phyloP scores from a whole-genome alignment of 2,888 invertebrate genomes.

The Chorisops tibialis region DNA sequence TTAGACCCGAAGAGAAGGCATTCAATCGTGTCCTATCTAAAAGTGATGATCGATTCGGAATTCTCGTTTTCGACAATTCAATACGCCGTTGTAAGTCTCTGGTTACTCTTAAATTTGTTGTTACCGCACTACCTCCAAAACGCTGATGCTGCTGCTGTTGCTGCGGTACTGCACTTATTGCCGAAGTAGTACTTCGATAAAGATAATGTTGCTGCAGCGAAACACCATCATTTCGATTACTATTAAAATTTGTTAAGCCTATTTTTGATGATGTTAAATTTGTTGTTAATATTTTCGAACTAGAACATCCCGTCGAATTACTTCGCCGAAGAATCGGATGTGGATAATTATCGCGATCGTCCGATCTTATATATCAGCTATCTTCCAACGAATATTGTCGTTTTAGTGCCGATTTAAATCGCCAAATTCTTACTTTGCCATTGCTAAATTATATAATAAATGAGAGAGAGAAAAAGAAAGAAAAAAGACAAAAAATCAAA shows the following conservation, averaged over 20 bases:
- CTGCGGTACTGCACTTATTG: too few species aligned
- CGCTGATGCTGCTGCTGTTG: neutral
- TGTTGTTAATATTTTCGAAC: neutral
- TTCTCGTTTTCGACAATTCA: constrained; percentile 8
- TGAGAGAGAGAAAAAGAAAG: constrained; percentile 14
- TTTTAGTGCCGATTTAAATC: constrained; percentile 39
- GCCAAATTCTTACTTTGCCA: constrained; percentile 42
- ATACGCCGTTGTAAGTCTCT: constrained; percentile 15
- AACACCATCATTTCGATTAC: neutral
- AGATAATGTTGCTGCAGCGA: constrained; percentile 1
- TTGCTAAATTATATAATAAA: constrained; percentile 36
- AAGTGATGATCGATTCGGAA: constrained; percentile 16
- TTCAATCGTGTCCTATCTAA: constrained; percentile 31
- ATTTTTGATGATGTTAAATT: constrained; percentile 14
- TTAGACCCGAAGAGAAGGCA: constrained; percentile 28
- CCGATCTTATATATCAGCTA: constrained; percentile 36
- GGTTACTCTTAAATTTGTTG: constrained; percentile 8
- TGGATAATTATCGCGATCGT: constrained; percentile 9
- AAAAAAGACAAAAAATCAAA: constrained; percentile 18
- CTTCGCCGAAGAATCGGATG: constrained; percentile 13
- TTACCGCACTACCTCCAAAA: too few species aligned
- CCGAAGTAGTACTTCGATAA: neutral
- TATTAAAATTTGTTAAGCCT: neutral
- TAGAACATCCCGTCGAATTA: constrained; percentile 22
- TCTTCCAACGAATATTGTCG: constrained; percentile 39